Base-by-base conservation (phyloP, 2,797 vertebrate genomes). In the Oryzias dopingdopingensis region DNA sequence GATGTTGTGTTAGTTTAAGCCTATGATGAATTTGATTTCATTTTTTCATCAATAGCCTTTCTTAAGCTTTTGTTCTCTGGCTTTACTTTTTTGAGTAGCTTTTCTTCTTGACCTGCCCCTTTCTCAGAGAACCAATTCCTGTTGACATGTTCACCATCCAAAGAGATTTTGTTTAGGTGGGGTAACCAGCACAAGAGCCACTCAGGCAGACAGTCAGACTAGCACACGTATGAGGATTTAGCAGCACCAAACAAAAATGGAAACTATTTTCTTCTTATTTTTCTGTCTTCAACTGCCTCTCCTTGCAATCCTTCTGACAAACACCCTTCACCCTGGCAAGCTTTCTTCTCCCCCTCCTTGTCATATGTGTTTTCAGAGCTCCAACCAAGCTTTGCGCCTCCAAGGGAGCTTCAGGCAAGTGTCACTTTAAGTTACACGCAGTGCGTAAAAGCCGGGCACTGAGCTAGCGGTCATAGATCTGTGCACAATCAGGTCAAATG, bases 371-470 rank as follows among this genome's bases (percentile, higher is more conserved):
- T 92, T 91, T 88, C 79, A 80, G 82, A 85, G 86, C 73, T 75
- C 78, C 80, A 84, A 85, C 79, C 77, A 76, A 81, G 86, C 90
- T 76, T 77, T 71, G 77, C 18, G 90, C 94, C 86, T 95, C 86
- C 77, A 85, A 95, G 94, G 93, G 89, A 92, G 93, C 95, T 96
- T 89, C 89, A 90, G 95, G 95, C 93, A 92, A 94, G 90, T 96
- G 96, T 95, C 95, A 96, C 92, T 95, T 95, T 95, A 93, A 93
- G 93, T 97, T 96, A 95, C 93, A 92, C 85, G 82, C 79, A 85
- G 91, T 88, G 89, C 84, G 59, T 80, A 92, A 94, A 93, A 94
- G 81, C 62, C 82, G 66, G 77, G 65, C 84, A 59, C 64, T 52
- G 16, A 83, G 87, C 88, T 74, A 83, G 82, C 69, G 80, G 87